Evolutionary conservation across 2,888 invertebrate genomes (phyloP).

Genomic region (Tethea ocularis): DNA sequence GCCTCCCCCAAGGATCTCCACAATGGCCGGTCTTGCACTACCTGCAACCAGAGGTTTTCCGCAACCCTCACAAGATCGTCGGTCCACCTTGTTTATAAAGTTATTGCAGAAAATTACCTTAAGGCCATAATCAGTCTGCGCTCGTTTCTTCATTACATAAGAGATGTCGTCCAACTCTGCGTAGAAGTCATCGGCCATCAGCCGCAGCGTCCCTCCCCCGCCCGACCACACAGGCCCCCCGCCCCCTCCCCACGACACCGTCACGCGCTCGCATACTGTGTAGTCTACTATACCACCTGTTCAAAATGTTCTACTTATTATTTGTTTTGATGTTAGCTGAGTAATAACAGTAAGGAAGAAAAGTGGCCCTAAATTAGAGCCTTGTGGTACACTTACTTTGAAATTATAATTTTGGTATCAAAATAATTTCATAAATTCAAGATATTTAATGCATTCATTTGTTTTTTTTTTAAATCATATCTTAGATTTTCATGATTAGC

Average conservation of each 20-base stretch:
- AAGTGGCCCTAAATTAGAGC: neutral
- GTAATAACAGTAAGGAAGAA: neutral
- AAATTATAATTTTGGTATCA: too few relatives aligned
- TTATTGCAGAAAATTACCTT: conserved; percentile 77
- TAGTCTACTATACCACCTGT: conserved; percentile 88
- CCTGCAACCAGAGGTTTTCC: too few relatives aligned
- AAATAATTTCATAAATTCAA: too few relatives aligned
- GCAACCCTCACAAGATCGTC: too few relatives aligned
- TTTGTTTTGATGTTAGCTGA: neutral
- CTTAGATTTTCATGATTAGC: too few relatives aligned
- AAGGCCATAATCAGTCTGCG: conserved; percentile 90
- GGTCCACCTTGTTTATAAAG: too few relatives aligned
- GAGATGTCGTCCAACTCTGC: conserved; percentile 87
- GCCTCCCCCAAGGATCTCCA: too few relatives aligned
- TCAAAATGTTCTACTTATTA: neutral
- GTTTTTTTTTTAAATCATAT: too few relatives aligned
- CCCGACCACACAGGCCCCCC: conserved; percentile 88
- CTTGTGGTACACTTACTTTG: neutral
- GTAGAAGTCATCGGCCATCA: conserved; percentile 69
- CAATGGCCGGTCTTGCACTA: too few relatives aligned
- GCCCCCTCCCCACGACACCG: conserved; percentile 91
- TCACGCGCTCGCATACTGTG: conserved; percentile 91
- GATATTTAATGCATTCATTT: too few relatives aligned
- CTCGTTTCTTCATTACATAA: conserved; percentile 87
- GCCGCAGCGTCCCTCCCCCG: conserved; percentile 76